Evolutionary conservation across 1,140 invertebrate species (phyloP).

Genomic region (Hycleus phaleratus): DNA sequence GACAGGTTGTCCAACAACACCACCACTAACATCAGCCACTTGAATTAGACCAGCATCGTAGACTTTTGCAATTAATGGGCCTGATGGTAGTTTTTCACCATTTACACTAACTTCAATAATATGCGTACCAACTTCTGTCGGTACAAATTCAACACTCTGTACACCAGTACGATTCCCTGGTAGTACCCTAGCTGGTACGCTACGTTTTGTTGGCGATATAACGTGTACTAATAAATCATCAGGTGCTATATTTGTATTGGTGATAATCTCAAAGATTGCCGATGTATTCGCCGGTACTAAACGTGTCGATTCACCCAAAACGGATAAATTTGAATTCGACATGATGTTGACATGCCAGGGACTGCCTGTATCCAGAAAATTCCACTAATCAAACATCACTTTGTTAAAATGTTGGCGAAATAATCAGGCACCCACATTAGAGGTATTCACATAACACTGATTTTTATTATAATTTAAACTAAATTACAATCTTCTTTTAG

Average conservation of each 20-base stretch:
- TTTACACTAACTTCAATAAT: conserved; percentile 74
- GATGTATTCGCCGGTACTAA: conserved; percentile 79
- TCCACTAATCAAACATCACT: background rate
- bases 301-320: conserved; percentile 76
- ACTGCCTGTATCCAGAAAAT: conserved; percentile 57
- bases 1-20: conserved; percentile 83
- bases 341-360: conserved; percentile 85
- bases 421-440: no score
- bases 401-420: no score
- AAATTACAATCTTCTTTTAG: no score
- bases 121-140: conserved; percentile 85
- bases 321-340: conserved; percentile 51
- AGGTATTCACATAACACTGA: no score
- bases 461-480: no score
- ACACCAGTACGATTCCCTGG: conserved; percentile 67
- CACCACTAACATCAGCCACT: conserved; percentile 86
- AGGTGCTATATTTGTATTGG: conserved; percentile 42
- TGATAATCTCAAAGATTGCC: conserved; percentile 80
- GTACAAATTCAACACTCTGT: conserved; percentile 83
- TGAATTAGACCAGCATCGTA: conserved; percentile 87
- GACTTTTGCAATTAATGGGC: conserved; percentile 83
- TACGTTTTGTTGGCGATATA: conserved; percentile 62
- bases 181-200: conserved; percentile 60
- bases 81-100: conserved; percentile 77
- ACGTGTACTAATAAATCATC: conserved; percentile 48